Evolutionary conservation across 2,797 vertebrate species (phyloP).

Genomic region (Limnodromus scolopaceus): DNA sequence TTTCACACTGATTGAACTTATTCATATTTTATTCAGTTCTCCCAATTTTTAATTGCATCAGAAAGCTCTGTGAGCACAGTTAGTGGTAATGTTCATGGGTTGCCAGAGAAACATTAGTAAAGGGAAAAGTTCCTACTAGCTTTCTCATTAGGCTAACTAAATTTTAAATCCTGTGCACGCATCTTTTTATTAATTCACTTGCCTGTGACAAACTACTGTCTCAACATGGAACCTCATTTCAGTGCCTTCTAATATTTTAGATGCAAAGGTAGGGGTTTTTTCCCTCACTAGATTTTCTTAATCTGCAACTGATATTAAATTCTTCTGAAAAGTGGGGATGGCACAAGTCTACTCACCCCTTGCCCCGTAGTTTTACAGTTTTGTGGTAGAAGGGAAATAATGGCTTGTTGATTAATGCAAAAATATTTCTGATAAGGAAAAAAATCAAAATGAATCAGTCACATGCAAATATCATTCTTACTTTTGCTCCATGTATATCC

Average conservation of each 20-base stretch:
- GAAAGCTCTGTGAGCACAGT: neutral
- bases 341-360: neutral
- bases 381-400: neutral
- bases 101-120: constrained; percentile 34
- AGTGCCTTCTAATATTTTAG: neutral
- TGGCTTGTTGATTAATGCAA: neutral
- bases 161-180: neutral
- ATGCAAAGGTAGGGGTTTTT: neutral
- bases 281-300: neutral
- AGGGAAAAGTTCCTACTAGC: constrained; percentile 2
- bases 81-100: neutral
- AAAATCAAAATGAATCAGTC: neutral
- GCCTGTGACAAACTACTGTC: neutral
- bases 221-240: neutral
- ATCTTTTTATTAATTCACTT: neutral
- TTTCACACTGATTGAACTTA: neutral
- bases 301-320: neutral
- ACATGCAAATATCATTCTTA: neutral
- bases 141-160: constrained; percentile 15
- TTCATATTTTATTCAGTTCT: constrained; percentile 37
- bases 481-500: neutral
- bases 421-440: neutral
- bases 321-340: neutral
- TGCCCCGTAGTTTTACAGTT: neutral
- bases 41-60: neutral